A percentile compares a stretch with the other conserved stretches of the same genome.
These are phyloP conservation scores for Pygoscelis antarcticus DNA, from an alignment of 2,113 vertebrate species.

Conservation along the genomic window DNA sequence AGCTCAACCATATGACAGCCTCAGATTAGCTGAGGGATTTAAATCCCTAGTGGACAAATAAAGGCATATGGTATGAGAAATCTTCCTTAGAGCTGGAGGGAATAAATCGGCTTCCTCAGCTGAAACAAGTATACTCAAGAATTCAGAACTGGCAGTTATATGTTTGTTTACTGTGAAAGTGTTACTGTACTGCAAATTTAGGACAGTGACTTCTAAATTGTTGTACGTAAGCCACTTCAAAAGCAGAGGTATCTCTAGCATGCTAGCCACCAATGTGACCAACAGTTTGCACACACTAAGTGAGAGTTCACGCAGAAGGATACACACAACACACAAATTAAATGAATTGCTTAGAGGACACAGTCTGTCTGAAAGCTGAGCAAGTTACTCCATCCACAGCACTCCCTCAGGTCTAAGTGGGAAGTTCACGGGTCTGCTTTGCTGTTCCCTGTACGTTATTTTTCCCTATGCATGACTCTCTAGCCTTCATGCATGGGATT, in stretches of 20 bases:
- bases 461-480: neutral
- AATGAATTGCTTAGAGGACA: neutral
- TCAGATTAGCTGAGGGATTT: conserved; percentile 14
- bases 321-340: rapidly evolving
- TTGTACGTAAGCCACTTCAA: neutral
- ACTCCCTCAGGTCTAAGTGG: neutral
- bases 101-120: conserved; percentile 4
- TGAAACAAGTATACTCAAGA: neutral
- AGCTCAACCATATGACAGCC: neutral
- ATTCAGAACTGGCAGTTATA: neutral
- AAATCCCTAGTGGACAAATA: neutral
- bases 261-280: rapidly evolving
- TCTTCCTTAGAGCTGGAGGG: neutral
- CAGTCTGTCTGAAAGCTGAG: neutral
- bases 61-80: conserved; percentile 39
- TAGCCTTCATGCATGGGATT: neutral
- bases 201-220: neutral
- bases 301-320: neutral
- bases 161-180: neutral
- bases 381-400: neutral
- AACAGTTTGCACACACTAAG: rapidly evolving
- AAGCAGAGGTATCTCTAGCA: neutral
- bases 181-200: neutral
- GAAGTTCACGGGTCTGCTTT: neutral
- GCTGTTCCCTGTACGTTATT: neutral